Evolutionary conservation across 2,888 invertebrate genomes (phyloP).

Genomic region (Conistra vaccinii): DNA sequence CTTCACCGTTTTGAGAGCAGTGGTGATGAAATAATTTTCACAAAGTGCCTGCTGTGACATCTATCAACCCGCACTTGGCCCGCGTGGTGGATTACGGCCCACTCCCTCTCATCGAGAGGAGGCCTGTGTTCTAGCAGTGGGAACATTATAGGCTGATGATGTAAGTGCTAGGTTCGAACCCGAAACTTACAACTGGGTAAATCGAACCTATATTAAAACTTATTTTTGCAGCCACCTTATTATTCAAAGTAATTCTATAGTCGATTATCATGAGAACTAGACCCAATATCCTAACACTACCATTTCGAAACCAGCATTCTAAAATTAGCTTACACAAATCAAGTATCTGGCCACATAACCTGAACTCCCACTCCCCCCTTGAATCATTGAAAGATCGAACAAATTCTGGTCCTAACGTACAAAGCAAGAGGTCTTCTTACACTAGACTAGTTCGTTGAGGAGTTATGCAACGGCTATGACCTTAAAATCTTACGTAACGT

Average conservation of each 20-base stretch:
- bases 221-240: background rate
- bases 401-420: slow-evolving; percentile 61
- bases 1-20: too few species aligned
- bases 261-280: slow-evolving; percentile 53
- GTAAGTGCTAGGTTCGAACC: too few species aligned
- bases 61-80: too few species aligned
- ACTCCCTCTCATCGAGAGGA: too few species aligned
- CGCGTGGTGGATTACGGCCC: too few species aligned
- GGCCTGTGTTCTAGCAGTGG: too few species aligned
- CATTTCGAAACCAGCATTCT: slow-evolving; percentile 82
- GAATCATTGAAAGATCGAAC: slow-evolving; percentile 45
- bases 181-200: too few species aligned
- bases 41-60: too few species aligned
- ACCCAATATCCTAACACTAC: slow-evolving; percentile 69
- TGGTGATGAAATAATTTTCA: too few species aligned
- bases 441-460: slow-evolving; percentile 75
- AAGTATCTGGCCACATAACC: slow-evolving; percentile 63
- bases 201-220: too few species aligned
- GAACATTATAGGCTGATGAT: too few species aligned
- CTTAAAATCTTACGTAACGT: slow-evolving; percentile 88
- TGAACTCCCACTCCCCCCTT: slow-evolving; percentile 67
- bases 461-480: slow-evolving; percentile 86
- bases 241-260: slow-evolving; percentile 18
- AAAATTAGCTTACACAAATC: slow-evolving; percentile 82
- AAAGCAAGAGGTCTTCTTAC: slow-evolving; percentile 72